Conservation (phyloP, 2,888 invertebrate genomes). For the Keiferia lycopersicella region DNA sequence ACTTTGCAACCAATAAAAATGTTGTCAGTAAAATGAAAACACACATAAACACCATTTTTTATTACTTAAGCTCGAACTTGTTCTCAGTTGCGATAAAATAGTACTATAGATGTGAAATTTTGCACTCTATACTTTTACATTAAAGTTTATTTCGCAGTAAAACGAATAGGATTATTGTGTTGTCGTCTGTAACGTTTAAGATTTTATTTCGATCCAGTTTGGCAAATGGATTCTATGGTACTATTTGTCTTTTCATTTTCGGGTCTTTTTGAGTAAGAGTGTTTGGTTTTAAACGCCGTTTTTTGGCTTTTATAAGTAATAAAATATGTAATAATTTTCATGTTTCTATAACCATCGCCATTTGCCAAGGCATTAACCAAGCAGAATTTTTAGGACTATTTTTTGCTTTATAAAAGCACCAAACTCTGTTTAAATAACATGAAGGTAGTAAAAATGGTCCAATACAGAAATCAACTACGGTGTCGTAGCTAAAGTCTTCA, state of each 20-base stretch:
- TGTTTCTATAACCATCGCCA: background rate
- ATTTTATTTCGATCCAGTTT: constrained; percentile 12
- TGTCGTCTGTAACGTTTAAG: background rate
- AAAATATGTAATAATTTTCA: background rate
- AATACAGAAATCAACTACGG: background rate
- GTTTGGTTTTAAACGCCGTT: too few relatives aligned
- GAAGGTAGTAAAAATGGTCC: background rate
- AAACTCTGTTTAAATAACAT: too few relatives aligned
- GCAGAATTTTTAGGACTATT: too few relatives aligned
- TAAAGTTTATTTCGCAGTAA: background rate
- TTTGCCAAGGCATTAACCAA: too few relatives aligned
- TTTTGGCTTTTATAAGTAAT: too few relatives aligned
- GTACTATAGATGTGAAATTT: background rate
- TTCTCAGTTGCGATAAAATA: background rate
- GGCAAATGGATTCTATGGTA: background rate
- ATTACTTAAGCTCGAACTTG: background rate
- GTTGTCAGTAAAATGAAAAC: background rate
- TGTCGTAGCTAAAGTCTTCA: background rate
- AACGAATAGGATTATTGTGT: background rate
- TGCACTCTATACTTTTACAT: background rate
- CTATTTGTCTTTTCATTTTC: background rate
- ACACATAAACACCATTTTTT: constrained; percentile 1
- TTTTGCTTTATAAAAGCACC: too few relatives aligned
- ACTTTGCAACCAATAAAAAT: background rate
- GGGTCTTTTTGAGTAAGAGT: too few relatives aligned